These are phyloP conservation scores for Diaphora mendica DNA, from an alignment of 2,888 invertebrate species.

Conservation along the genomic window DNA sequence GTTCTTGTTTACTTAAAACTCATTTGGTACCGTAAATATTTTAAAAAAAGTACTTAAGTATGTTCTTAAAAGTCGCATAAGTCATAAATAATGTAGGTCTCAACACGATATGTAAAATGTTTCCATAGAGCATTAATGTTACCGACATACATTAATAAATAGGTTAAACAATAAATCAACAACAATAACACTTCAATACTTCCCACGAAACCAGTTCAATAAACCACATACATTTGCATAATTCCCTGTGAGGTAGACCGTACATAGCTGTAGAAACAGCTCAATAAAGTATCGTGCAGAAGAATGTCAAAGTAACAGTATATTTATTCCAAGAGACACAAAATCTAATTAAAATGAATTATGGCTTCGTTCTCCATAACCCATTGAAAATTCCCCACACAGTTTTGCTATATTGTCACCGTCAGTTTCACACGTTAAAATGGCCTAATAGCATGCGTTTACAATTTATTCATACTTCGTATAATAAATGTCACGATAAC, in stretches of 20 bases:
- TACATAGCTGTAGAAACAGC: not conserved
- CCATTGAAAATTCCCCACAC: slow-evolving; percentile 17
- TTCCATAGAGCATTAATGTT: not conserved
- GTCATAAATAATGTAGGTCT: not conserved
- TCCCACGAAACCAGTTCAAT: not conserved
- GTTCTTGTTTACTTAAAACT: too few relatives aligned
- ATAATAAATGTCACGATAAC: slow-evolving; percentile 36
- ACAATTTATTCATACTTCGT: slow-evolving; percentile 36
- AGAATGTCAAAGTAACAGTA: slow-evolving; percentile 9
- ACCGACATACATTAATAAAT: not conserved
- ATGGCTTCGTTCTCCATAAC: slow-evolving; percentile 3
- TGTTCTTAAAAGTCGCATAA: not conserved
- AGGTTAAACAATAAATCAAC: not conserved
- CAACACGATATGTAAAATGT: not conserved
- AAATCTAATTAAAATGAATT: slow-evolving; percentile 20
- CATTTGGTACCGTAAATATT: too few relatives aligned
- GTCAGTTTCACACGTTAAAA: slow-evolving; percentile 36
- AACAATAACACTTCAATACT: not conserved
- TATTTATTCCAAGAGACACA: slow-evolving; percentile 2
- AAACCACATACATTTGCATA: not conserved
- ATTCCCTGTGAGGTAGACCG: not conserved
- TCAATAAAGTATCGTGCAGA: not conserved
- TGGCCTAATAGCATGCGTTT: slow-evolving; percentile 30
- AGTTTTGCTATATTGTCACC: slow-evolving; percentile 22
- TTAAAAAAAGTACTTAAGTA: too few relatives aligned